A percentile compares a stretch with the other conserved stretches of the same genome.
These are phyloP conservation scores for Apis florea DNA, from an alignment of 1,140 invertebrate genomes.

Conservation along the genomic window DNA sequence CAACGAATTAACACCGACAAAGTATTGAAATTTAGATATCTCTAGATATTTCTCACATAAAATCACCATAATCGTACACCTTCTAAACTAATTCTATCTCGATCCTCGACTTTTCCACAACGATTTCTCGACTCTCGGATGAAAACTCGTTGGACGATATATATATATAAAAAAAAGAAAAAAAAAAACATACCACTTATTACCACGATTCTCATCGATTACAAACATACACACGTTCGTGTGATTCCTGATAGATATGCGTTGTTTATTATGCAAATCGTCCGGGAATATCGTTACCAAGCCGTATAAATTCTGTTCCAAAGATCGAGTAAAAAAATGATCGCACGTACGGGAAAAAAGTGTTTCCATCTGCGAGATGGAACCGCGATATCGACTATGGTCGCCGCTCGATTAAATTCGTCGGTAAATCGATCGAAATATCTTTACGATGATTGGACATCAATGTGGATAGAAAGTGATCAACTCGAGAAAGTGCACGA, in stretches of 20 bases:
- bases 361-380: slow-evolving; percentile 14
- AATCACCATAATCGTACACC: too few species aligned
- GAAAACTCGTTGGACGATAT: too few species aligned
- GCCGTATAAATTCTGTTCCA: slow-evolving; percentile 33
- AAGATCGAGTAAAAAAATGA: slow-evolving; percentile 21
- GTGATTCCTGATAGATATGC: slow-evolving; percentile 34
- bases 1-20: too few species aligned
- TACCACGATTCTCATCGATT: slow-evolving; percentile 1
- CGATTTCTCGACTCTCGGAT: not conserved
- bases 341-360: slow-evolving; percentile 4
- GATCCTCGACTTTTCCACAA: not conserved
- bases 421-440: too few species aligned
- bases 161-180: too few species aligned
- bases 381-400: slow-evolving; percentile 12
- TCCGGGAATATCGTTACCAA: slow-evolving; percentile 15
- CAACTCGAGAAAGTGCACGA: too few species aligned
- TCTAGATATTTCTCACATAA: too few species aligned
- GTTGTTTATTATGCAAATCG: slow-evolving; percentile 46
- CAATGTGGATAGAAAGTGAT: too few species aligned
- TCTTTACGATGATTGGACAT: too few species aligned
- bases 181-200: not conserved
- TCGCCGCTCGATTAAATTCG: slow-evolving; percentile 32
- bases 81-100: too few species aligned
- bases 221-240: slow-evolving; percentile 17
- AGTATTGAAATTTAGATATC: too few species aligned